Conservation (phyloP, 2,888 invertebrate genomes). For the Byasa hedistus region DNA sequence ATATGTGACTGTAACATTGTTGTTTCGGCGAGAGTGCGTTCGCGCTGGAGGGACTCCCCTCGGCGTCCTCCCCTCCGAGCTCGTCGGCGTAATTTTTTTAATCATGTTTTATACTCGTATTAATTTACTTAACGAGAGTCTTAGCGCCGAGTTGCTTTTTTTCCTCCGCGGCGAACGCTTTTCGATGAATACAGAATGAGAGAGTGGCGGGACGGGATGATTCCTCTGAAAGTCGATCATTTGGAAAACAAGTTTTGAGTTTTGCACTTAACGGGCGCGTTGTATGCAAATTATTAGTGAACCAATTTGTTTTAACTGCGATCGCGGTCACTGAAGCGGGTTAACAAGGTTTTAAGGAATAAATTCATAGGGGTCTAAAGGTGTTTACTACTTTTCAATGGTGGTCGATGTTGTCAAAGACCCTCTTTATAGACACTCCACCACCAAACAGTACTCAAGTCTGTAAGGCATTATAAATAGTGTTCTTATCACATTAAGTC, state of each 20-base stretch:
- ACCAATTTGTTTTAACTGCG: slow-evolving; percentile 9
- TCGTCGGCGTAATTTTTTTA: slow-evolving; percentile 77
- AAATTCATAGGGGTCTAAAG: neutral
- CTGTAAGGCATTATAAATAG: no score
- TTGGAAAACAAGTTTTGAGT: slow-evolving; percentile 50
- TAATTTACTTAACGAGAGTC: slow-evolving; percentile 77
- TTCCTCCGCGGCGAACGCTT: slow-evolving; percentile 59
- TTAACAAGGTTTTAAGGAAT: neutral
- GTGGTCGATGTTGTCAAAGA: no score
- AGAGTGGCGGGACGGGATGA: slow-evolving; percentile 37
- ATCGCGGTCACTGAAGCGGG: neutral
- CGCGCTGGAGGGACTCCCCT: slow-evolving; percentile 70
- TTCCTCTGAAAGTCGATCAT: slow-evolving; percentile 47
- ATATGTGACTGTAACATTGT: slow-evolving; percentile 36
- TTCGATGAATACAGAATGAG: slow-evolving; percentile 77
- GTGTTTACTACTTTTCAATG: no score
- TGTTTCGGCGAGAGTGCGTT: slow-evolving; percentile 57
- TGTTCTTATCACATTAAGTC: no score
- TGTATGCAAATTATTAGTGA: slow-evolving; percentile 19
- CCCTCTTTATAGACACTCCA: no score
- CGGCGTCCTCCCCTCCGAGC: slow-evolving; percentile 49
- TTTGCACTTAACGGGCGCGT: slow-evolving; percentile 8
- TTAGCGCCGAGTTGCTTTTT: slow-evolving; percentile 56
- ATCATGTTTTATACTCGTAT: slow-evolving; percentile 78
- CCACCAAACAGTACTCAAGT: no score